Base-by-base conservation (phyloP, 2,113 vertebrate species). In the Lagopus leucura region DNA sequence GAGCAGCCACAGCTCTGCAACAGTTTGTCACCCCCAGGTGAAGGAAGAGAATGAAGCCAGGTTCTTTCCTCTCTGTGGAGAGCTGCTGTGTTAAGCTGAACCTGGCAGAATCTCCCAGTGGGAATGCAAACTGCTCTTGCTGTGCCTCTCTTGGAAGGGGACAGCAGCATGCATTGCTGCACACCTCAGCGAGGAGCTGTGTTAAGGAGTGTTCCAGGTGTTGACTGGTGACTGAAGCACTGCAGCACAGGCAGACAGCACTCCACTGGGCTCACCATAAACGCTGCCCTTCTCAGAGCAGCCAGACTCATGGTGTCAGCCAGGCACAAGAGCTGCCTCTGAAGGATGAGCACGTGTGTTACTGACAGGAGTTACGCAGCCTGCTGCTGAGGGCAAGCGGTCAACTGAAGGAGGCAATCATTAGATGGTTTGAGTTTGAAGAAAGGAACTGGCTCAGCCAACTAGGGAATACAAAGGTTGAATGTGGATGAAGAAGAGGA, bases 201-300 rank as follows among this genome's bases (percentile, higher is more conserved):
- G 52, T 66, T 63, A 7, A 42, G 24, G 3, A 0, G 1, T 8
- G 34, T 14, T 34, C 21, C 61, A 1, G 0, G 5, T 13, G 32
- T 3, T 0, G 2, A 27, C 57, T 40, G 40, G 32, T 34, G 45
- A 34, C 0, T 1, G 61, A n/a, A 52, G 43, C 30, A 25, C 6
- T 1, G 11, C 42, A 47, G 34, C 72, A 65, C 5, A 11, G 2
- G 3, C 21, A 32, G 8, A 48, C 27, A 61, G 38, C 28, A 5
- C 27, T 1, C 11, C 1, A 11, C 21, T 52, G 63, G 67, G 18
- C 40, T 83, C 36, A 45, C 24, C 19, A 0, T 2, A 14, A 47
- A 28, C 0, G 0, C 0, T 8, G 54, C 21, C 58, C 36, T 18
- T 14, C 28, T 42, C 19, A 73, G 30, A 48, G 42, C 79, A 64